Evolutionary conservation across 2,113 vertebrate genomes (phyloP), one percentile per base, ranked within the genome.

Genomic region (Gallinago media): DNA sequence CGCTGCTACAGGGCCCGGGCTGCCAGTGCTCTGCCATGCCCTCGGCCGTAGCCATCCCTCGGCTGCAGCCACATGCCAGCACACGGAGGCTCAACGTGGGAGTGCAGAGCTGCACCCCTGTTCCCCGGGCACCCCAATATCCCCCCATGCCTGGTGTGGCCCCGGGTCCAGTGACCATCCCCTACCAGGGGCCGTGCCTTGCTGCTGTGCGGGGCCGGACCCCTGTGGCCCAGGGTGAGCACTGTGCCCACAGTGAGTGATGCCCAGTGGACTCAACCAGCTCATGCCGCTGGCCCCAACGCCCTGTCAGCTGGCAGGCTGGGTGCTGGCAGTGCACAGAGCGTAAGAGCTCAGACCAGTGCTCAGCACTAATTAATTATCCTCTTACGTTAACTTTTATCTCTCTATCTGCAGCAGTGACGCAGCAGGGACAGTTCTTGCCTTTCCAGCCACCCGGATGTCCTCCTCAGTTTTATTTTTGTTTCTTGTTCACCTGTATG

Each of bases 81-180:
- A 0, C 20, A 20, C 12, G 4, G 56, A 36, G 38, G n/a, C 77
- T 85, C 7, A 1, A 0, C 1, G 0, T 9, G 22, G 36, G 34
- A 59, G 22, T 3, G 0, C 54, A 72, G 62, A 76, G 17, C 29
- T 67, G 47, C 27, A 7, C 15, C 52, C 34, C 38, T 8, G 4
- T 15, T 83, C 32, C 25, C 25, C 1, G 1, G 26, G 56, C 52
- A 79, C 38, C 19, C 34, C 0, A 0, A 3, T 9, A 34, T 13
- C 6, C 5, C 27, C 19, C 49, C 15, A 4, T 0, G 6, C 16
- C 26, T 17, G 12, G 7, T 1, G 8, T 36, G 74, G 42, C 49
- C 40, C 65, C 12, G 16, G 22, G 31, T 49, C 49, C 22, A 14
- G 38, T 68, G 42, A 7, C 50, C 3, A 0, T 23, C 20, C 55